Evolutionary conservation across 2,113 vertebrate genomes (phyloP), one percentile per base, ranked within the genome.

Genomic region (Mesoclemmys tuberculata): DNA sequence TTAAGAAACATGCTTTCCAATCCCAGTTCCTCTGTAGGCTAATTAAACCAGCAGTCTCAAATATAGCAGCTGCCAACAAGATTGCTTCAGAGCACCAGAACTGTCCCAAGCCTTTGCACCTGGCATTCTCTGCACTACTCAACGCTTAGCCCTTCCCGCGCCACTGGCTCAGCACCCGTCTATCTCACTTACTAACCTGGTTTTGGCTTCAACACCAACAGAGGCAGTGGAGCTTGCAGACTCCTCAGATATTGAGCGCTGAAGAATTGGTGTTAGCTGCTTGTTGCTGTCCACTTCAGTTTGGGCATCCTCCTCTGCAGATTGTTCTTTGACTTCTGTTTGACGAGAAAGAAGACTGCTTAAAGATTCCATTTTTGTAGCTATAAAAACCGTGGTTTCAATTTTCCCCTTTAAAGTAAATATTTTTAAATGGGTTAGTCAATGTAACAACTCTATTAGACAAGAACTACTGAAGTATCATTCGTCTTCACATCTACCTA

Each of bases 161-260:
- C 4, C 44, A 85, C 52, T 48, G 9, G 80, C n/a, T 90, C 83
- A 58, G 48, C n/a, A 93, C 48, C 88, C 5, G 2, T 22, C 24
- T 82, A 10, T 5, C 41, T 82, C 8, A 0, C 41, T 68, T 88
- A 77, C 98, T 96, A 54, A 99, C 99, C 99, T 99, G 98, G 98
- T 98, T 96, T 98, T 98, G 96, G 98, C 98, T 98, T 99, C 99
- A 79, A 98, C 98, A n/a, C 98, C 98, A 84, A 98, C 98, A 1
- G 99, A 99, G 94, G 98, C 97, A 27, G 98, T 98, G 61, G 99
- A 99, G 92, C 96, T 97, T 16, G 97, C 96, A 0, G 99, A 99
- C 85, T 99, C 99, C 96, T 99, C 99, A 0, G 99, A 99, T 82
- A 98, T 93, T 3, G 98, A 98, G 10, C 97, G 98, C 96, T 98